A percentile compares a stretch with the other conserved stretches of the same genome.
phyloP scores from a whole-genome alignment of 2,888 invertebrate species.

The Drosophila mimetica region DNA sequence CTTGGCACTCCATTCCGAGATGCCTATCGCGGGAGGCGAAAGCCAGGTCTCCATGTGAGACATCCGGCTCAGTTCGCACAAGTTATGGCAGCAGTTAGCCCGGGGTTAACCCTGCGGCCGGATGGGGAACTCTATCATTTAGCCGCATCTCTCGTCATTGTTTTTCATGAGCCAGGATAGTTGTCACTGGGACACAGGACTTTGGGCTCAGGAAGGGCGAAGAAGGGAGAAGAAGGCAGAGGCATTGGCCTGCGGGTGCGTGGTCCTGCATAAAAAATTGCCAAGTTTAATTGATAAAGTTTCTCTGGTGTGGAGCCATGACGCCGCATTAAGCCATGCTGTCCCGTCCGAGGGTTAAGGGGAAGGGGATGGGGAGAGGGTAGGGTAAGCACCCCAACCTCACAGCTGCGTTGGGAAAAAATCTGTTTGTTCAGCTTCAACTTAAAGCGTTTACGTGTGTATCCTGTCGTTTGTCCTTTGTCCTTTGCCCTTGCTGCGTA shows the following conservation, averaged over 20 bases:
- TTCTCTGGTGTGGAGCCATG: slow-evolving; percentile 70
- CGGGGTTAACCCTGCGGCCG: slow-evolving; percentile 35
- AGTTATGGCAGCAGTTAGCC: slow-evolving; percentile 42
- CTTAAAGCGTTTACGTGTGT: slow-evolving; percentile 68
- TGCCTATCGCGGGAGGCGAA: slow-evolving; percentile 27
- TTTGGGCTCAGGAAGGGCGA: slow-evolving; percentile 9
- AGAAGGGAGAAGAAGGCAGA: background rate
- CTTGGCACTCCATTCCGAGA: slow-evolving; percentile 41
- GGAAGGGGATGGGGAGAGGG: background rate
- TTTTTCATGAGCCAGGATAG: slow-evolving; percentile 47
- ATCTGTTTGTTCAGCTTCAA: slow-evolving; percentile 77
- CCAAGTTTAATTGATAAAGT: slow-evolving; percentile 80
- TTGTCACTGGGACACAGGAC: slow-evolving; percentile 27
- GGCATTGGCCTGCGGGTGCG: slow-evolving; percentile 63
- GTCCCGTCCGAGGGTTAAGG: slow-evolving; percentile 4
- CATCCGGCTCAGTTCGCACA: slow-evolving; percentile 16
- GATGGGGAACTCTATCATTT: slow-evolving; percentile 36
- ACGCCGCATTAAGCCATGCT: slow-evolving; percentile 67
- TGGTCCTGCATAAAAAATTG: slow-evolving; percentile 59
- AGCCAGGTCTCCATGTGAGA: slow-evolving; percentile 20
- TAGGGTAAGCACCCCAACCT: background rate
- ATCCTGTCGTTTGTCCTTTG: slow-evolving; percentile 43
- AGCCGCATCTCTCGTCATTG: slow-evolving; percentile 52
- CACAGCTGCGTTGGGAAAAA: slow-evolving; percentile 43
- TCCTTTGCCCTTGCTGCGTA: slow-evolving; percentile 55